These are phyloP conservation scores for Acanthosepion esculentum DNA, from an alignment of 2,888 invertebrate genomes.

Conservation along the genomic window DNA sequence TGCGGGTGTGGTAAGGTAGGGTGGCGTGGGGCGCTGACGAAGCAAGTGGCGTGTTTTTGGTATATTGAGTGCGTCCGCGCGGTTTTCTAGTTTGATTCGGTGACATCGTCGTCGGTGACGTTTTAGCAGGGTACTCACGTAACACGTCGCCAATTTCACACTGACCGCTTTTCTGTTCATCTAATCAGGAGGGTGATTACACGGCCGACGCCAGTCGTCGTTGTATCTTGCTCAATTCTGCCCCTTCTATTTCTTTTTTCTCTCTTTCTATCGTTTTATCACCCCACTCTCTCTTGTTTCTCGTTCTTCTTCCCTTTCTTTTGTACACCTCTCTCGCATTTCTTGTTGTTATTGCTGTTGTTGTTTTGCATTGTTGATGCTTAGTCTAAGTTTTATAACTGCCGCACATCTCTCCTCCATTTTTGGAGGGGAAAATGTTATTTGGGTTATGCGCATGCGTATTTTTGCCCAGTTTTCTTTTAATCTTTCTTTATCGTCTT, in stretches of 20 bases:
- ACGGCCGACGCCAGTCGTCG: slow-evolving; percentile 1
- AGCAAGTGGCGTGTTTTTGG: slow-evolving; percentile 13
- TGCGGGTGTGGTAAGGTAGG: neutral
- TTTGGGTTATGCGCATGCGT: neutral
- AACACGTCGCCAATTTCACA: slow-evolving; percentile 33
- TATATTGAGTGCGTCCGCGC: neutral
- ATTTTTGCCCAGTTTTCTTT: neutral
- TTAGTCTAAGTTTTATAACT: neutral
- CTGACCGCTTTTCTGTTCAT: slow-evolving; percentile 33
- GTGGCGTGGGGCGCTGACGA: neutral
- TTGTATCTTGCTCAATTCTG: neutral
- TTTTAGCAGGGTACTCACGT: slow-evolving; percentile 33
- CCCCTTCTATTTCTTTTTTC: neutral
- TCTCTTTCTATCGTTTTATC: neutral
- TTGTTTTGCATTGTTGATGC: neutral
- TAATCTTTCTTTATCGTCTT: neutral
- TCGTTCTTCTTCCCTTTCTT: neutral
- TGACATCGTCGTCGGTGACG: neutral
- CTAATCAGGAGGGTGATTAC: slow-evolving; percentile 33
- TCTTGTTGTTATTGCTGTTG: neutral
- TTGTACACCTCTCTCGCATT: neutral
- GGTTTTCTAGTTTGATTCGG: neutral
- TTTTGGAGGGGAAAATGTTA: too few species aligned
- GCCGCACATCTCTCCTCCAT: too few species aligned
- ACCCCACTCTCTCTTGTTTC: neutral